Conservation (phyloP, 2,888 invertebrate species). For the Drosophila algonquin region DNA sequence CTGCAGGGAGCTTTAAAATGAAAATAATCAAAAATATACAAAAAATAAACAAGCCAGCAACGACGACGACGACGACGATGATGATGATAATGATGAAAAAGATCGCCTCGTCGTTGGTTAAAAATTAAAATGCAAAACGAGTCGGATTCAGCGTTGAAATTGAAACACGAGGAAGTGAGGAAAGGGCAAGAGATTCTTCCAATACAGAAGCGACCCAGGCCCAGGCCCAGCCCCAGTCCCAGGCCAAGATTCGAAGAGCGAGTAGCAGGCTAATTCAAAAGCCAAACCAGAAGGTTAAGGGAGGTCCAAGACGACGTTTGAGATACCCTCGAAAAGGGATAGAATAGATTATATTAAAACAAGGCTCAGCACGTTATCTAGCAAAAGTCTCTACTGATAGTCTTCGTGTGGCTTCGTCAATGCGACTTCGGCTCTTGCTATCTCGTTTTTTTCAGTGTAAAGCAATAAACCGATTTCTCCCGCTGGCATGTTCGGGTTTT, state of each 20-base stretch:
- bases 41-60: slow-evolving; percentile 68
- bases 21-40: slow-evolving; percentile 78
- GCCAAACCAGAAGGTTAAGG: neutral
- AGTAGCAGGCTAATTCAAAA: slow-evolving; percentile 57
- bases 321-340: neutral
- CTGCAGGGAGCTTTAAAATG: slow-evolving; percentile 71
- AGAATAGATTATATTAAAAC: too few relatives aligned
- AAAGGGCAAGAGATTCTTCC: slow-evolving; percentile 37
- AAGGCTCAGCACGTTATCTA: too few relatives aligned
- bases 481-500: too few relatives aligned
- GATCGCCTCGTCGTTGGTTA: slow-evolving; percentile 39
- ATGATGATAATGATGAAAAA: slow-evolving; percentile 61
- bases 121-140: slow-evolving; percentile 81
- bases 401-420: too few relatives aligned
- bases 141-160: slow-evolving; percentile 50
- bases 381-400: too few relatives aligned
- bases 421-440: too few relatives aligned
- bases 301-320: neutral
- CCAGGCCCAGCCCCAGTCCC: neutral
- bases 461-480: too few relatives aligned
- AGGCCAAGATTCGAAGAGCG: neutral
- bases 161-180: slow-evolving; percentile 42
- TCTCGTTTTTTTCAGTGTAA: too few relatives aligned
- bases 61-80: slow-evolving; percentile 31
- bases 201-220: slow-evolving; percentile 69